Evolutionary conservation across 2,888 invertebrate species (phyloP).

Genomic region (Amphipoea lucens): DNA sequence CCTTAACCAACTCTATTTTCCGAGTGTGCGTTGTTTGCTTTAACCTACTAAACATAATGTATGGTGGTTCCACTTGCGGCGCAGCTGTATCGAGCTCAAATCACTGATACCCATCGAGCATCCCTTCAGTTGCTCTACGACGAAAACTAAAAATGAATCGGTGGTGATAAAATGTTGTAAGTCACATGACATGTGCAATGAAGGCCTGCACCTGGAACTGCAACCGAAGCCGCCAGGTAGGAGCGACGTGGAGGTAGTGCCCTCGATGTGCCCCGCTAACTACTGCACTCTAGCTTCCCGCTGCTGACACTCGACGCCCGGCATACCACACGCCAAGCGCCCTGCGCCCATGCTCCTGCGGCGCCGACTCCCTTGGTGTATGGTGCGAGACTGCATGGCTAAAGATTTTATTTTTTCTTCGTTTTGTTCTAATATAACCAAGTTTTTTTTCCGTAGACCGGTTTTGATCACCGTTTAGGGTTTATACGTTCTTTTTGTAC

Average conservation of each 20-base stretch:
- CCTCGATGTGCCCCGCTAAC: conserved; percentile 78
- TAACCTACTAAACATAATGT: conserved; percentile 91
- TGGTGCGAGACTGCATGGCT: conserved; percentile 86
- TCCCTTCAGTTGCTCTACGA: conserved; percentile 95
- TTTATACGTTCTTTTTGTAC: conserved; percentile 63
- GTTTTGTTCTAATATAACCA: conserved; percentile 82
- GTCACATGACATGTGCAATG: conserved; percentile 94
- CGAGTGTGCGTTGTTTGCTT: conserved; percentile 90
- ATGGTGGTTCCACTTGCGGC: conserved; percentile 89
- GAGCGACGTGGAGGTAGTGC: conserved; percentile 79
- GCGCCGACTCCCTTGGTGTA: conserved; percentile 76
- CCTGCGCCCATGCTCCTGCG: conserved; percentile 53
- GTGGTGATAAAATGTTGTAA: conserved; percentile 96
- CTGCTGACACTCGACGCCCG: conserved; percentile 65
- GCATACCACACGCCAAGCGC: conserved; percentile 64
- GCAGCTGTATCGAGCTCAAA: conserved; percentile 94
- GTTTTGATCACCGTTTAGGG: conserved; percentile 86
- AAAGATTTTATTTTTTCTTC: conserved; percentile 70
- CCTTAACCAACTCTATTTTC: conserved; percentile 86
- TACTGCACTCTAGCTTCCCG: conserved; percentile 74
- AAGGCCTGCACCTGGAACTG: conserved; percentile 92
- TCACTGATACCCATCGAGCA: conserved; percentile 94
- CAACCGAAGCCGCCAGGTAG: conserved; percentile 93
- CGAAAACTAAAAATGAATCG: conserved; percentile 93
- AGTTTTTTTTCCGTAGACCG: conserved; percentile 83